These are phyloP conservation scores for Heliconius erato DNA, from an alignment of 2,888 invertebrate genomes.

Conservation along the genomic window DNA sequence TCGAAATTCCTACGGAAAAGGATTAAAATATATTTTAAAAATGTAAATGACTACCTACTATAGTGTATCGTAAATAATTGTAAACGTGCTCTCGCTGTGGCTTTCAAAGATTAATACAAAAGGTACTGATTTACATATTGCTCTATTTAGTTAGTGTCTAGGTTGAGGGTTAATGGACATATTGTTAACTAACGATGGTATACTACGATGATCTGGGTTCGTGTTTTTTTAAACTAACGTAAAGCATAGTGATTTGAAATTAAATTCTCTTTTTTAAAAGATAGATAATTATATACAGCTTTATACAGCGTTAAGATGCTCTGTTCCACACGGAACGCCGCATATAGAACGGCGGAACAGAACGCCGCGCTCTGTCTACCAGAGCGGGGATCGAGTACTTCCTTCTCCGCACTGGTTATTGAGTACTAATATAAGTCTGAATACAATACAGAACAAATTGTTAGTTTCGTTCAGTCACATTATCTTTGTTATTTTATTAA, in stretches of 20 bases:
- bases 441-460: not conserved
- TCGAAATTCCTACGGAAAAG: too few relatives aligned
- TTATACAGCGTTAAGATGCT: not conserved
- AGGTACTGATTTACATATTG: not conserved
- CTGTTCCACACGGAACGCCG: not conserved
- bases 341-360: not conserved
- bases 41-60: too few relatives aligned
- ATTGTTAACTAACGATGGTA: not conserved
- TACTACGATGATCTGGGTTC: not conserved
- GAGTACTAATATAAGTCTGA: not conserved
- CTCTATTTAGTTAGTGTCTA: not conserved
- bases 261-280: not conserved
- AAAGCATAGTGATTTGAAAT: not conserved
- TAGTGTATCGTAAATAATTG: too few relatives aligned
- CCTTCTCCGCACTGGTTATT: too few relatives aligned
- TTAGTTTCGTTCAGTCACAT: not conserved
- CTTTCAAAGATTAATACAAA: not conserved
- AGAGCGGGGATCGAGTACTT: not conserved
- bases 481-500: conserved; percentile 22
- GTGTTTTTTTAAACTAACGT: not conserved
- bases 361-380: not conserved
- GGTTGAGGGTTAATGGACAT: not conserved
- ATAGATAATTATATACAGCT: too few relatives aligned
- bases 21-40: too few relatives aligned
- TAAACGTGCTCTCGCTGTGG: not conserved